These are phyloP conservation scores for Tokudaia tokunoshimensis DNA, from an alignment of 2,797 vertebrate genomes.

Conservation along the genomic window DNA sequence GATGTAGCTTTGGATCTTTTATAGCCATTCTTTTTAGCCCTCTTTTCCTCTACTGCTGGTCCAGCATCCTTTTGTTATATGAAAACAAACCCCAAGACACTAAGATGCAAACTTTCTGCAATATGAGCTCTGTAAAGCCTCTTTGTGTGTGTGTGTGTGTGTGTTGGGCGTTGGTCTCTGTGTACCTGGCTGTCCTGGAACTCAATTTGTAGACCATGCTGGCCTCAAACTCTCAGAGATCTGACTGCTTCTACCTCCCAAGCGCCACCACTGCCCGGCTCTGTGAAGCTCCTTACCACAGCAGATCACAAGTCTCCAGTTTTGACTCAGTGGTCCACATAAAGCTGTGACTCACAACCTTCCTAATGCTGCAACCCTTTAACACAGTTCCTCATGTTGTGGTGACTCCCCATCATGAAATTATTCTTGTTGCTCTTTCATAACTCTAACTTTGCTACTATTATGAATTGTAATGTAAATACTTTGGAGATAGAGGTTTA, in stretches of 20 bases:
- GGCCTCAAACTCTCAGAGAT: too few species aligned
- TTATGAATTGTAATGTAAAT: not conserved
- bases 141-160: too few species aligned
- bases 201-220: not conserved
- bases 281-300: not conserved
- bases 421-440: not conserved
- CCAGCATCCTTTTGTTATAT: not conserved
- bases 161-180: not conserved
- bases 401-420: not conserved
- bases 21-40: not conserved
- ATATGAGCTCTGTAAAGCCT: not conserved
- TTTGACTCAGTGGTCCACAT: not conserved
- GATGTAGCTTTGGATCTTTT: not conserved
- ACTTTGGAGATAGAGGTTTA: not conserved
- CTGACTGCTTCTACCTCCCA: not conserved
- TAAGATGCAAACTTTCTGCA: conserved; percentile 4
- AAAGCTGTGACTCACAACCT: not conserved
- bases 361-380: not conserved
- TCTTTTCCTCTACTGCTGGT: not conserved
- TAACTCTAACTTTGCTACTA: not conserved
- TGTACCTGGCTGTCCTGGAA: not conserved
- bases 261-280: not conserved
- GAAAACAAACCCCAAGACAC: not conserved
- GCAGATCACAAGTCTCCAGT: not conserved
- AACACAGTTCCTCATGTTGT: not conserved